Base-by-base conservation (phyloP, 2,888 invertebrate species). In the Lepeophtheirus nordmannii region DNA sequence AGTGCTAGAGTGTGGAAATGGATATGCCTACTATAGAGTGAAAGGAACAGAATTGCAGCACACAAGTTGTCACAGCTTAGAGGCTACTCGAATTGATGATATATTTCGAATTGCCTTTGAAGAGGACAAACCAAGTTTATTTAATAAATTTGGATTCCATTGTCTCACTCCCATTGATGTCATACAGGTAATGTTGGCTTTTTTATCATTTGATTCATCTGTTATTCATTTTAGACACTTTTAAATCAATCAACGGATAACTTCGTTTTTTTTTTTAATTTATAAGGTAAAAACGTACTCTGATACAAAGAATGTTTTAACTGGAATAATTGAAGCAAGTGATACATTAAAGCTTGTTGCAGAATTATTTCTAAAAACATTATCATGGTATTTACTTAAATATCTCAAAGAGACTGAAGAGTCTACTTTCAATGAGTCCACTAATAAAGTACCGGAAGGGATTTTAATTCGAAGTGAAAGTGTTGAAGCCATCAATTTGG, bases 21-120 rank as follows among this genome's bases (percentile, higher is more conserved):
- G 73, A 60, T 77, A 73, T 70, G 74, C 76, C 7, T 74, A 53
- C 23, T 63, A 63, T 56, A 17, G 38, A 10, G 53, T 53, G 37
- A 58, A 38, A 23, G 70, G 76, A 10, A 75, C 73, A 68, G 74
- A 76, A 68, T 75, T 76, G 68, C 71, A 65, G 71, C 77, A 77
- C 69, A 77, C 77, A 1, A 76, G 76, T 11, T 77, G 77, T 68
- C 77, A 77, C 69, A 69, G 77, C 5, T 73, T 75, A n/a, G 78
- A 78, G 70, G 78, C 78, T 7, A 74, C 76, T 3, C 72, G 74
- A 65, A 72, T 78, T 23, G 78, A 78, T 68, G 76, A 76, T 60
- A 73, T 76, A 53, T 75, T 78, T 69, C 76, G 76, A 53, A 69
- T 69, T 38, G 73, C 76, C 3, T 77, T 78, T 70, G 75, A 72